Evolutionary conservation across 2,888 invertebrate species (phyloP), one percentile per base, ranked within the genome.

Genomic region (Cyclophora albipunctata): DNA sequence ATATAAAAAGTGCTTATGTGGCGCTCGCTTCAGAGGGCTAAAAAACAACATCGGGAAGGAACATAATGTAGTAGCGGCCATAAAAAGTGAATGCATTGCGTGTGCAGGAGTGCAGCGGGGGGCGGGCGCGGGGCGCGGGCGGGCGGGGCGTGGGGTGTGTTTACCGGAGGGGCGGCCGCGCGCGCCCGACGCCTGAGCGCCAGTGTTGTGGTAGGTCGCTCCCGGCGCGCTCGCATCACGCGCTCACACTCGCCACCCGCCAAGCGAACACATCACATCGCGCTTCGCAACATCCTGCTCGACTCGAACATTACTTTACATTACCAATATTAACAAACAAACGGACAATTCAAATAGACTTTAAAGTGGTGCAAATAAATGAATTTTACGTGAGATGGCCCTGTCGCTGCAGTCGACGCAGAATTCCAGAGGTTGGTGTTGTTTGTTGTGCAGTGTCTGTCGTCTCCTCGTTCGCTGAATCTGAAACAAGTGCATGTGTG

Each of bases 151-250:
- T 78, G 84, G 82, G 84, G 82, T 78, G 84, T 84, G 85, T 86
- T 84, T 83, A 82, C 76, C 59, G 74, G 75, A 79, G 84, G 82
- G 81, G 82, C 76, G 77, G 78, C 76, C 76, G 74, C 52, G 53
- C 45, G 48, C 66, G 66, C 62, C 62, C 66, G 63, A 67, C 65
- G 72, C 75, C 33, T 5, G 73, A 73, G 69, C 71, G 81, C 77
- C 84, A 85, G 91, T 91, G 90, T 91, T 91, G 91, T 91, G 91
- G 91, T 91, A 91, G 91, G 91, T 91, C 91, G 87, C 82, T 73
- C 69, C 63, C 73, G 73, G 78, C 65, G 75, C 75, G 79, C 78
- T 70, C 78, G 82, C 73, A 71, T 67, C 69, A 75, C 73, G 70
- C 71, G 66, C 64, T 51, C 50, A 49, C 61, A 62, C 70, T 80